Percentiles rank a stretch among this genome's conserved stretches.
These are phyloP conservation scores for Therioaphis trifolii DNA, from an alignment of 2,888 invertebrate genomes.

Conservation along the genomic window DNA sequence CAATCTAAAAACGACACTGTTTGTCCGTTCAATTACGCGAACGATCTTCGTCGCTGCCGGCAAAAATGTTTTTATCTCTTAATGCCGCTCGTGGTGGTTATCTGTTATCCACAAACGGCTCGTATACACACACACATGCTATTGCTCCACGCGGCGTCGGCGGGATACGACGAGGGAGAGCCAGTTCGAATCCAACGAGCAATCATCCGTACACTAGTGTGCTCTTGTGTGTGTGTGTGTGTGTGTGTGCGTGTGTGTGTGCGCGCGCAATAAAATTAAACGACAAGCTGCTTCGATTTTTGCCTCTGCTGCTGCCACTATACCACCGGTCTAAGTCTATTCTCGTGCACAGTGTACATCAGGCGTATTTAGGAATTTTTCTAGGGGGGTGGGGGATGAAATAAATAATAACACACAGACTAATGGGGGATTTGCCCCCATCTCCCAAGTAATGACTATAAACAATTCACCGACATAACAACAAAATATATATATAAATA, in stretches of 20 bases:
- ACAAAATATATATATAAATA: no score
- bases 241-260: neutral
- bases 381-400: no score
- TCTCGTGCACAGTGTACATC: no score
- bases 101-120: neutral
- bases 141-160: neutral
- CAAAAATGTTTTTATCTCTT: slow-evolving; percentile 34
- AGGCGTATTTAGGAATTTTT: no score
- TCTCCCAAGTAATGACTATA: no score
- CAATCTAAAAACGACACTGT: slow-evolving; percentile 37
- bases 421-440: no score
- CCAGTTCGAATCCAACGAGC: neutral
- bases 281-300: slow-evolving; percentile 26
- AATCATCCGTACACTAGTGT: neutral
- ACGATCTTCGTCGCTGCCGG: neutral
- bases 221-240: neutral
- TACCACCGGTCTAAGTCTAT: no score
- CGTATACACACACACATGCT: no score
- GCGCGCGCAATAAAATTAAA: slow-evolving; percentile 53
- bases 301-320: neutral
- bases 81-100: slow-evolving; percentile 15
- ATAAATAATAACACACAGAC: no score
- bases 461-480: no score
- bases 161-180: neutral
- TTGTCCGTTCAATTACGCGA: slow-evolving; percentile 43